Percentiles rank a stretch among this genome's conserved stretches.
Evolutionary conservation across 2,888 invertebrate species (phyloP).

Genomic region (Ctena decussata): DNA sequence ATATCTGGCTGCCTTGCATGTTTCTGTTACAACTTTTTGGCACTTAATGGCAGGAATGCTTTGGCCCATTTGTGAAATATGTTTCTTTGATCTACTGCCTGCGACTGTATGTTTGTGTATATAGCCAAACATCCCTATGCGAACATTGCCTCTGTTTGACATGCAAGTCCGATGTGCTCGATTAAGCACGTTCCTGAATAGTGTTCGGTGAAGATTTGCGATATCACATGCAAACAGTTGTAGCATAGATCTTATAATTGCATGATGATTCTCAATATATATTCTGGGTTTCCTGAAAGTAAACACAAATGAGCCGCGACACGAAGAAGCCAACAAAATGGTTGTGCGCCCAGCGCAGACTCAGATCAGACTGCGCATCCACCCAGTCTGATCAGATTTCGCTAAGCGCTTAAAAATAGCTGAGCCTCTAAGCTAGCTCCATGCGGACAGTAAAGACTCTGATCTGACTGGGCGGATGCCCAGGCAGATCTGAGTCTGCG

Average conservation of each 20-base stretch:
- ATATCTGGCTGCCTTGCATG: neutral
- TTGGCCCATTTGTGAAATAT: too few species aligned
- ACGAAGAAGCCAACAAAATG: too few species aligned
- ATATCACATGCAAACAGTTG: neutral
- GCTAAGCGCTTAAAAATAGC: too few species aligned
- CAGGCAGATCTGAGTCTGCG: too few species aligned
- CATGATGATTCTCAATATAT: neutral
- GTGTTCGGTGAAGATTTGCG: neutral
- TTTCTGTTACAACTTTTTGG: neutral
- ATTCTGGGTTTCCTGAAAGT: neutral
- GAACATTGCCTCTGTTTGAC: neutral
- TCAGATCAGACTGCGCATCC: too few species aligned
- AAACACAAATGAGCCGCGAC: too few species aligned
- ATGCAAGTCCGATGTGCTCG: neutral
- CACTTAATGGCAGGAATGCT: neutral
- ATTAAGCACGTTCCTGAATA: neutral
- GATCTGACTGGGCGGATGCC: too few species aligned
- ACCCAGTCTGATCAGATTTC: too few species aligned
- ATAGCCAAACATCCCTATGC: neutral
- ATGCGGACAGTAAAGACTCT: too few species aligned
- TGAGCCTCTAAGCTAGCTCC: too few species aligned
- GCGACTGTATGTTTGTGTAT: neutral
- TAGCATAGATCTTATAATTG: neutral
- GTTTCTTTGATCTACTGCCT: too few species aligned
- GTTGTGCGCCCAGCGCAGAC: too few species aligned